phyloP scores from a whole-genome alignment of 2,888 invertebrate species.

The Mythimna lalbum region DNA sequence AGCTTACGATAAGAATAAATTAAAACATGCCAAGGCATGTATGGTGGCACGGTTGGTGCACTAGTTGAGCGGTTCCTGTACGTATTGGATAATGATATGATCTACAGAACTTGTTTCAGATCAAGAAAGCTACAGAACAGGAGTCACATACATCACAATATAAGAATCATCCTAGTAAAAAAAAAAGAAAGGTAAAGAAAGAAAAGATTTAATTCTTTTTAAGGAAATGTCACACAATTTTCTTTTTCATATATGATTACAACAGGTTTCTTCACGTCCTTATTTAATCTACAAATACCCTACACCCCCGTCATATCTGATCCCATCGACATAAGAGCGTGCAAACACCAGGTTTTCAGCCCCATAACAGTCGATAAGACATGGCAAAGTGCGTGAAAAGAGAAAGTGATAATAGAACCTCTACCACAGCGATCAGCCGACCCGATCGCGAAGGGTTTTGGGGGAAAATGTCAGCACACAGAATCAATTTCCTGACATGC shows the following conservation, averaged over 20 bases:
- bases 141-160: too few relatives aligned
- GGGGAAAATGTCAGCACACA: constrained; percentile 54
- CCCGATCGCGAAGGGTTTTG: constrained; percentile 48
- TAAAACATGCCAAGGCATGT: too few relatives aligned
- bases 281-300: background rate
- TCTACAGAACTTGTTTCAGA: too few relatives aligned
- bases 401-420: constrained; percentile 56
- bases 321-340: constrained; percentile 31
- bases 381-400: constrained; percentile 48
- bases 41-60: too few relatives aligned
- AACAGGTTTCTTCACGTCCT: background rate
- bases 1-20: too few relatives aligned
- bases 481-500: constrained; percentile 66
- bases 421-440: constrained; percentile 40
- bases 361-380: constrained; percentile 50
- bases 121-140: too few relatives aligned
- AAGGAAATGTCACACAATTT: background rate
- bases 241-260: background rate
- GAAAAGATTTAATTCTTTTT: background rate
- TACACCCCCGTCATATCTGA: constrained; percentile 16
- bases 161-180: too few relatives aligned
- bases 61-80: too few relatives aligned
- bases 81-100: too few relatives aligned
- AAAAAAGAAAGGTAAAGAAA: too few relatives aligned
- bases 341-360: constrained; percentile 31